These are phyloP conservation scores for Rhinatrema bivittatum DNA, from an alignment of 2,797 vertebrate genomes.

Conservation along the genomic window DNA sequence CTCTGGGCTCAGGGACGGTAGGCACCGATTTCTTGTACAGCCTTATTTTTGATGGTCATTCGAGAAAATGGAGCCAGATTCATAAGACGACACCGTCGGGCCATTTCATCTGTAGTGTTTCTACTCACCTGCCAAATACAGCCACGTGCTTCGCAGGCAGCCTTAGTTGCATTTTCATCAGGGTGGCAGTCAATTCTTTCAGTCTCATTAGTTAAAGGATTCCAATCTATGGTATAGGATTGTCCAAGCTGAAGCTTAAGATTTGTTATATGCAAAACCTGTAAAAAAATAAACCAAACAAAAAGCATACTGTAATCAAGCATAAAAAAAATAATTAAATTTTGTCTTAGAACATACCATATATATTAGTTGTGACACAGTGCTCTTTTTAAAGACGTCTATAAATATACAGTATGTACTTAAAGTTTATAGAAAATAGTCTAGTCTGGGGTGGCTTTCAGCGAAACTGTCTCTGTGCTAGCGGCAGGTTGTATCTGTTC, in stretches of 20 bases:
- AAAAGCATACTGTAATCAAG: background rate
- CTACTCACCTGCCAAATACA: conserved; percentile 71
- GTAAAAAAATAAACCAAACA: conserved; percentile 28
- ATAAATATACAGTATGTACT: background rate
- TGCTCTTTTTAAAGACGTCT: background rate
- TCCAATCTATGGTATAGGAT: conserved; percentile 64
- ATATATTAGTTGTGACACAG: background rate
- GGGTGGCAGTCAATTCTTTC: conserved; percentile 67
- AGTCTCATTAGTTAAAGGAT: background rate
- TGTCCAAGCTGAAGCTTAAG: conserved; percentile 60
- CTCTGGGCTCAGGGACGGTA: too few species aligned
- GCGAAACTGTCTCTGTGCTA: accelerated
- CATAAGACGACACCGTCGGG: too few species aligned
- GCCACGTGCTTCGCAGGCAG: conserved; percentile 53
- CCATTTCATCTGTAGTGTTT: too few species aligned
- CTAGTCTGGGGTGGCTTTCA: accelerated
- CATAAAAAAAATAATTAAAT: background rate
- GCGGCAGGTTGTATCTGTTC: too few species aligned
- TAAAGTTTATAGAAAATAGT: background rate
- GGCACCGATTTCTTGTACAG: too few species aligned
- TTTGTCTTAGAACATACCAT: background rate
- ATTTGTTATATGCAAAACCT: conserved; percentile 43
- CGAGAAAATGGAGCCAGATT: too few species aligned
- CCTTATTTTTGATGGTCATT: too few species aligned
- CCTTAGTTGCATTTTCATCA: conserved; percentile 28